A percentile compares a stretch with the other conserved stretches of the same genome.
Conservation (phyloP, 2,797 vertebrate species). For the Kryptopterus vitreolus region DNA sequence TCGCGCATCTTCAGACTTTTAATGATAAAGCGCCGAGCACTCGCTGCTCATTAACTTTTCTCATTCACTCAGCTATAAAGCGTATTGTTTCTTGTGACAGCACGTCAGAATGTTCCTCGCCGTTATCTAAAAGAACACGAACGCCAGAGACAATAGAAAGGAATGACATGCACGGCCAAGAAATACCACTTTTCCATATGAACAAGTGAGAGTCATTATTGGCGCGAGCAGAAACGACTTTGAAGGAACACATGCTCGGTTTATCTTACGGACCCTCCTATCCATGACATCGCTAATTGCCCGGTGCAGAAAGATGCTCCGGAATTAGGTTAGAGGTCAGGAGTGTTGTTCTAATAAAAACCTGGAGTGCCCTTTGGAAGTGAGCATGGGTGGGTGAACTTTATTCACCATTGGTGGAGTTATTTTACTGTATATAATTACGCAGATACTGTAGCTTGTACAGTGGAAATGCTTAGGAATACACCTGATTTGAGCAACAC, state of each 20-base stretch:
- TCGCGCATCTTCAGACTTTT: slow-evolving; percentile 39
- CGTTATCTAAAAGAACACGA: slow-evolving; percentile 36
- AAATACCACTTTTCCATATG: slow-evolving; percentile 41
- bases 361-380: background rate
- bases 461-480: background rate
- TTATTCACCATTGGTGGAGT: background rate
- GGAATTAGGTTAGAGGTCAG: slow-evolving; percentile 25
- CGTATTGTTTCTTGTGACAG: slow-evolving; percentile 45
- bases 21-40: slow-evolving; percentile 35
- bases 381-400: background rate
- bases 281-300: slow-evolving; percentile 16
- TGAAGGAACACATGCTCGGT: slow-evolving; percentile 20
- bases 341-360: background rate
- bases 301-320: slow-evolving; percentile 13
- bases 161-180: slow-evolving; percentile 37
- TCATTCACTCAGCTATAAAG: slow-evolving; percentile 29
- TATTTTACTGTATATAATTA: slow-evolving; percentile 1
- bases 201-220: slow-evolving; percentile 47
- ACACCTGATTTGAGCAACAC: background rate
- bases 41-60: slow-evolving; percentile 42
- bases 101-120: slow-evolving; percentile 18
- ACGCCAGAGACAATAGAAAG: slow-evolving; percentile 34
- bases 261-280: slow-evolving; percentile 26
- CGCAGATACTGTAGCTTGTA: background rate
- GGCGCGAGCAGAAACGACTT: slow-evolving; percentile 14